phyloP scores from a whole-genome alignment of 2,113 vertebrate genomes.

The Diadophis punctatus region DNA sequence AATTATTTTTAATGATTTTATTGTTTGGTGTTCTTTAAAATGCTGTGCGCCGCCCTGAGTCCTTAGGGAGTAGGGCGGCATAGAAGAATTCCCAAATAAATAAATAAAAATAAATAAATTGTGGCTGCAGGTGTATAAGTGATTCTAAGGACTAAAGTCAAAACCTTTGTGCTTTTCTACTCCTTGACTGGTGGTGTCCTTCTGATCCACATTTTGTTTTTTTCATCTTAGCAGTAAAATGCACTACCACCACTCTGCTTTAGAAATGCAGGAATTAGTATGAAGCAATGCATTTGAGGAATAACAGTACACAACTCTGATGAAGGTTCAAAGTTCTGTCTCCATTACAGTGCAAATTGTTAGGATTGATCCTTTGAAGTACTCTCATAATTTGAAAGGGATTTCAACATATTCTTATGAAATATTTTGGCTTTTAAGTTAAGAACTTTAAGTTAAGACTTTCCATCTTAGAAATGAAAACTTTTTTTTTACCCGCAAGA shows the following conservation, averaged over 20 bases:
- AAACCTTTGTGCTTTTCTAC: not conserved
- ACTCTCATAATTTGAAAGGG: not conserved
- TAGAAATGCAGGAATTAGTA: slow-evolving; percentile 4
- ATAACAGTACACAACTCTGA: slow-evolving; percentile 20
- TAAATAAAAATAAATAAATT: too few species aligned
- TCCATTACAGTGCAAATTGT: slow-evolving; percentile 6
- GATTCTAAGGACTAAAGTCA: not conserved
- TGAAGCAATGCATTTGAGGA: not conserved
- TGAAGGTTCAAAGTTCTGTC: slow-evolving; percentile 14
- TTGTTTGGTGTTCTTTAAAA: too few species aligned
- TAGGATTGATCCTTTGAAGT: not conserved
- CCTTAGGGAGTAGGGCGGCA: too few species aligned
- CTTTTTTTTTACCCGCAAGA: not conserved
- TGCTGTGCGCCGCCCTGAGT: too few species aligned
- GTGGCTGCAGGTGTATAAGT: not conserved
- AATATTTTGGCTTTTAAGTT: not conserved
- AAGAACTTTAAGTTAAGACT: not conserved
- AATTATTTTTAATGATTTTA: too few species aligned
- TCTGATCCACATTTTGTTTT: not conserved
- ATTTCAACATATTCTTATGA: not conserved
- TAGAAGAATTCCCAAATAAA: too few species aligned
- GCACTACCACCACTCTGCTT: not conserved
- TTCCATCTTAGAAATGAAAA: not conserved
- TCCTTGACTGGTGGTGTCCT: not conserved
- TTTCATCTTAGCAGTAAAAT: slow-evolving; percentile 20